phyloP scores from a whole-genome alignment of 1,140 invertebrate genomes.

The Tetramorium alpestre region DNA sequence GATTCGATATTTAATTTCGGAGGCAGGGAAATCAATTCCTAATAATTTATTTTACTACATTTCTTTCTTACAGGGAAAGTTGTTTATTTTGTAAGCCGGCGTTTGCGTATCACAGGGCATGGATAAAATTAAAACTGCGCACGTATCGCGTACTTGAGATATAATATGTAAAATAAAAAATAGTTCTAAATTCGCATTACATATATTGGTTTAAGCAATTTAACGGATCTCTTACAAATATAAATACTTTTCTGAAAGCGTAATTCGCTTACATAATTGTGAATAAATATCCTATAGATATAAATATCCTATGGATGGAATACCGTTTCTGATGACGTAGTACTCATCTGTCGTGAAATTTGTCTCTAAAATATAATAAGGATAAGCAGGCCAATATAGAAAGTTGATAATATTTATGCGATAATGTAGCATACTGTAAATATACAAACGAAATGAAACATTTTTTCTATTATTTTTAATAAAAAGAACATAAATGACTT shows the following conservation, averaged over 20 bases:
- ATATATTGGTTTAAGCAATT: neutral
- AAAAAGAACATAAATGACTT: too few species aligned
- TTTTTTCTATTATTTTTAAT: too few species aligned
- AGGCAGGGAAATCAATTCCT: neutral
- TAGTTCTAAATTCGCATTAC: neutral
- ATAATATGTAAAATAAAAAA: neutral
- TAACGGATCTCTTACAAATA: neutral
- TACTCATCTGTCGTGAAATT: neutral
- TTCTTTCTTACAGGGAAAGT: neutral
- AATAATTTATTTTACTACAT: neutral
- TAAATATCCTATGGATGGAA: conserved; percentile 5
- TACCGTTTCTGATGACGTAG: neutral
- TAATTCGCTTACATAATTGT: neutral
- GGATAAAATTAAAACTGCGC: neutral
- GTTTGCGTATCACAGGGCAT: neutral
- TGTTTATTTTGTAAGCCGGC: neutral
- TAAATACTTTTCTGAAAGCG: conserved; percentile 9
- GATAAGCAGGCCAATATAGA: too few species aligned
- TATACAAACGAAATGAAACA: too few species aligned
- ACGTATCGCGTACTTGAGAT: neutral
- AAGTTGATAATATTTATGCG: too few species aligned
- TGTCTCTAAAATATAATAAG: neutral
- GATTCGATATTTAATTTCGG: neutral
- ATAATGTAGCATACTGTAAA: too few species aligned
- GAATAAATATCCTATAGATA: neutral